phyloP scores from a whole-genome alignment of 2,113 vertebrate genomes.

The Silurus meridionalis region DNA sequence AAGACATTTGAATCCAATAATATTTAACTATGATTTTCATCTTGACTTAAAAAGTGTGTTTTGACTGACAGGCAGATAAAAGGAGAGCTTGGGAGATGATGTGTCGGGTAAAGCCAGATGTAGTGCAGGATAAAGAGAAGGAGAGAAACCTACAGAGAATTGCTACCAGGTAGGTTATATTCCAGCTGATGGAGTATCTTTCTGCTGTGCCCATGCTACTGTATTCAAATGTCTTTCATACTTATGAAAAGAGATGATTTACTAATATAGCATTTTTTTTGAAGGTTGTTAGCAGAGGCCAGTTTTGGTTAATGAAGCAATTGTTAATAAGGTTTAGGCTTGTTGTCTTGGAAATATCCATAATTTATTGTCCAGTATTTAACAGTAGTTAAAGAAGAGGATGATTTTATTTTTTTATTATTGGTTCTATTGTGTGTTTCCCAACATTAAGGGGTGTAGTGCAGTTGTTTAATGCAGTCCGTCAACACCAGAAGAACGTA shows the following conservation, averaged over 20 bases:
- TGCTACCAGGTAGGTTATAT: constrained; percentile 81
- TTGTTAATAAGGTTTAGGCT: background rate
- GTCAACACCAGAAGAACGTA: constrained; percentile 83
- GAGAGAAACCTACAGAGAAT: constrained; percentile 87
- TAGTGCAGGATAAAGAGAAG: constrained; percentile 80
- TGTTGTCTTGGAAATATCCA: background rate
- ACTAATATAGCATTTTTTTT: background rate
- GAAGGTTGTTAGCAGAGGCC: background rate
- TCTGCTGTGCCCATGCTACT: no score
- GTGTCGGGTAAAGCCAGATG: constrained; percentile 87
- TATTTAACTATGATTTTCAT: no score
- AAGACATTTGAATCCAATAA: background rate
- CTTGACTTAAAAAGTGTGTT: background rate
- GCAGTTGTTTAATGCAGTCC: constrained; percentile 91
- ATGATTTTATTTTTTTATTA: background rate
- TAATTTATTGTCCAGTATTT: background rate
- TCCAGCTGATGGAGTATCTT: background rate
- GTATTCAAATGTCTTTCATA: background rate
- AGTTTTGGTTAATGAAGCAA: background rate
- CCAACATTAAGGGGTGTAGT: constrained; percentile 82
- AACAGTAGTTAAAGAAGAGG: no score
- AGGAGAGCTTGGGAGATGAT: constrained; percentile 90
- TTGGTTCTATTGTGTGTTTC: background rate
- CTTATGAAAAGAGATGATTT: background rate
- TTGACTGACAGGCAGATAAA: constrained; percentile 79